phyloP scores from a whole-genome alignment of 2,888 invertebrate genomes.

The Nomada hirtipes region DNA sequence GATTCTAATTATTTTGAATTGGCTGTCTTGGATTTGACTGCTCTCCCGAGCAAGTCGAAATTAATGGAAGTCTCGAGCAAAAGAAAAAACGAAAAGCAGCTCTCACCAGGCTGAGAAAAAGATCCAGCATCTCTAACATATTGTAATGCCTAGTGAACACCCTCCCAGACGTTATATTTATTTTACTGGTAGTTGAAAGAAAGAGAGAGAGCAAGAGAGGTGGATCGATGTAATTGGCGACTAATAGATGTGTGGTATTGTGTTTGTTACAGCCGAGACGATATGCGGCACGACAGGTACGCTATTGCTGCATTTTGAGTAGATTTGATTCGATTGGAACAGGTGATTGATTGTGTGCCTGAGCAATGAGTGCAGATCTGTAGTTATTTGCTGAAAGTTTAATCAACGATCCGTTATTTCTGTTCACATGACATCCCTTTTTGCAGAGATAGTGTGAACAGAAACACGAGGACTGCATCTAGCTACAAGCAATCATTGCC shows the following conservation, averaged over 20 bases:
- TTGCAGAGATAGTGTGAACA: slow-evolving; percentile 85
- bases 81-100: background rate
- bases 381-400: slow-evolving; percentile 82
- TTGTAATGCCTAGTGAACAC: slow-evolving; percentile 67
- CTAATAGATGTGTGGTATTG: slow-evolving; percentile 81
- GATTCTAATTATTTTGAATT: slow-evolving; percentile 64
- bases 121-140: slow-evolving; percentile 23
- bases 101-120: slow-evolving; percentile 12
- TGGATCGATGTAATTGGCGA: slow-evolving; percentile 69
- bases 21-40: slow-evolving; percentile 79
- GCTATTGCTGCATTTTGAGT: slow-evolving; percentile 82
- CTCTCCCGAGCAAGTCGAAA: slow-evolving; percentile 70
- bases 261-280: slow-evolving; percentile 84
- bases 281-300: slow-evolving; percentile 84
- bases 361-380: slow-evolving; percentile 84
- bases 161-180: slow-evolving; percentile 72
- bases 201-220: slow-evolving; percentile 49
- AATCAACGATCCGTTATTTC: slow-evolving; percentile 80
- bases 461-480: slow-evolving; percentile 84
- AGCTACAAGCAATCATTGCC: slow-evolving; percentile 85
- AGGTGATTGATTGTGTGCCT: slow-evolving; percentile 84
- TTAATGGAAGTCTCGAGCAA: slow-evolving; percentile 25
- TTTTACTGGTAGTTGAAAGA: slow-evolving; percentile 68
- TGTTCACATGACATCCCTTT: slow-evolving; percentile 84
- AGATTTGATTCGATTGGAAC: slow-evolving; percentile 82